Base-by-base conservation (phyloP, 1,140 invertebrate genomes). In the Phthorimaea operculella region DNA sequence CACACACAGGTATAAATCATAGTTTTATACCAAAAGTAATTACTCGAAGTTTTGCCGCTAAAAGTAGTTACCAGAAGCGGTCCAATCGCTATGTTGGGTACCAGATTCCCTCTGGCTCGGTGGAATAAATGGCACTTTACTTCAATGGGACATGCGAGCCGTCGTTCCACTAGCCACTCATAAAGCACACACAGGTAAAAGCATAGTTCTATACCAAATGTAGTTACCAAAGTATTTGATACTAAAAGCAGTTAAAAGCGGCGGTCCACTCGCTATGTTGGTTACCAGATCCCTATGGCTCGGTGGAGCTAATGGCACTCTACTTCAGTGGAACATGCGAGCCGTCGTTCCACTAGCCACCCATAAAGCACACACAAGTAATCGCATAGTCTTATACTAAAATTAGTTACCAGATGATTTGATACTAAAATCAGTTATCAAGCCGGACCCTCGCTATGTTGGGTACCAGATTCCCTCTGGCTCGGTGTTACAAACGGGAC, bases 321-420 rank as follows among this genome's bases (percentile, higher is more conserved):
- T 91, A 28, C 85, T 86, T 57, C 69, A 89, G 8, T 91, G 89
- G 89, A 87, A 91, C 74, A 83, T 91, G 58, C 67, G 87, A 33
- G 79, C 86, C 55, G 89, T 89, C 4, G n/a, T n/a, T n/a, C n/a
- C n/a, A n/a, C n/a, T n/a, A n/a, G n/a, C 47, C n/a, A n/a, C n/a
- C n/a, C n/a, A n/a, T n/a, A n/a, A n/a, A n/a, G n/a, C n/a, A n/a
- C n/a, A n/a, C n/a, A n/a, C n/a, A n/a, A n/a, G n/a, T n/a, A n/a
- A n/a, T n/a, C n/a, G n/a, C n/a, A n/a, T n/a, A n/a, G n/a, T n/a
- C n/a, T n/a, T n/a, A n/a, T n/a, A n/a, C n/a, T n/a, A n/a, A n/a
- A 15, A n/a, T n/a, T n/a, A n/a, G n/a, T n/a, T n/a, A n/a, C n/a
- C n/a, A 12, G 7, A 57, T 69, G 11, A n/a, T n/a, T n/a, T n/a